phyloP scores from a whole-genome alignment of 2,797 vertebrate genomes.

The Orestias chungarensis region DNA sequence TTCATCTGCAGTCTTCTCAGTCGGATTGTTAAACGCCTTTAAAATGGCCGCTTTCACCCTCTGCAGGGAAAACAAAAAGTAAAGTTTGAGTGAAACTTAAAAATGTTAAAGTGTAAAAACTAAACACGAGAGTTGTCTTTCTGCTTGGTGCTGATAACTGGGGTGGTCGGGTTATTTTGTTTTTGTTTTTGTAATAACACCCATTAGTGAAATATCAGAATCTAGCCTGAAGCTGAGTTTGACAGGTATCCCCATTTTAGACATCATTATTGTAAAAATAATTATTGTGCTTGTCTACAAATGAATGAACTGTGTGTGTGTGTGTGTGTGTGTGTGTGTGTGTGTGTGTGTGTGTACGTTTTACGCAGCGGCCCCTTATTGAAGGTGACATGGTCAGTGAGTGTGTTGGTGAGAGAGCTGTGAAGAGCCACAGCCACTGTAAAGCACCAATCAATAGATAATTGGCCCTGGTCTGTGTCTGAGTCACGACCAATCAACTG shows the following conservation, averaged over 20 bases:
- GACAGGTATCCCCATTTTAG: conserved; percentile 69
- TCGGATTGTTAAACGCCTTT: conserved; percentile 97
- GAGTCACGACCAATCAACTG: conserved; percentile 81
- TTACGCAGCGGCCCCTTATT: conserved; percentile 56
- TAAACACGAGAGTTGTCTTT: neutral
- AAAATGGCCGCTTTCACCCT: conserved; percentile 96
- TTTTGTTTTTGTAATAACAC: conserved; percentile 34
- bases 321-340: conserved; percentile 12
- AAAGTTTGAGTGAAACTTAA: conserved; percentile 7
- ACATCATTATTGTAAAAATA: conserved; percentile 75
- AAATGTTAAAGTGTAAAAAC: conserved; percentile 6
- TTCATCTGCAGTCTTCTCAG: conserved; percentile 94
- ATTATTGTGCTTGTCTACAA: conserved; percentile 74
- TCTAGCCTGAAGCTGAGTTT: conserved; percentile 50
- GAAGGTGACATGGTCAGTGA: conserved; percentile 83
- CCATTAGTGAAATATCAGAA: conserved; percentile 59
- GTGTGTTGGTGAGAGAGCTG: conserved; percentile 75
- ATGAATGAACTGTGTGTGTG: conserved; percentile 52
- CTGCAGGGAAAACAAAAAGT: conserved; percentile 69
- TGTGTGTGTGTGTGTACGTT: conserved; percentile 16
- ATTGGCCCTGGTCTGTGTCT: conserved; percentile 85
- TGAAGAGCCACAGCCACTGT: conserved; percentile 82
- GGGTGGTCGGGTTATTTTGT: neutral
- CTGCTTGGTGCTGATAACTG: neutral
- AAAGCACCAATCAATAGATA: conserved; percentile 90